Conservation (phyloP, 2,888 invertebrate species). For the Pyrrhosoma nymphula region DNA sequence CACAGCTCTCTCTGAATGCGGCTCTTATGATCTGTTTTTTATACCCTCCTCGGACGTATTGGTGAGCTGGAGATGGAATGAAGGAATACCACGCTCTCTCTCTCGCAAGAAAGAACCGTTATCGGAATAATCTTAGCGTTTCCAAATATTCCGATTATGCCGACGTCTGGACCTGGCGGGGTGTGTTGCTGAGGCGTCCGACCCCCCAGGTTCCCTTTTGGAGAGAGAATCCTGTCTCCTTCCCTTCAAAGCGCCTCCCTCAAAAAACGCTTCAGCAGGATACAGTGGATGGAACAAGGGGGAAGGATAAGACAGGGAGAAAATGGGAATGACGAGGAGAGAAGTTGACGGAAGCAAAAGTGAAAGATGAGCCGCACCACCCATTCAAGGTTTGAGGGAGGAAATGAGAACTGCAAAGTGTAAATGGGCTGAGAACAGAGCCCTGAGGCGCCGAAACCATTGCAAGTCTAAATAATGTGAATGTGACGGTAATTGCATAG, state of each 20-base stretch:
- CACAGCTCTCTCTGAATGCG: not conserved
- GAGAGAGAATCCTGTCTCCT: not conserved
- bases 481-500: too few relatives aligned
- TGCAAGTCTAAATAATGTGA: too few relatives aligned
- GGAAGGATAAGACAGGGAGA: not conserved
- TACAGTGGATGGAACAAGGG: not conserved
- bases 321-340: not conserved
- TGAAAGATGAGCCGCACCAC: not conserved
- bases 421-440: too few relatives aligned
- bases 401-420: not conserved
- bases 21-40: not conserved
- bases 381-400: not conserved
- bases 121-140: slow-evolving; percentile 46
- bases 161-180: not conserved
- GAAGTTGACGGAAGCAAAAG: not conserved
- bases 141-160: slow-evolving; percentile 48
- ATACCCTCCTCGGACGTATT: not conserved
- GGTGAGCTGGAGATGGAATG: not conserved
- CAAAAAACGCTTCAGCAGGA: not conserved
- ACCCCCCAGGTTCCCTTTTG: not conserved
- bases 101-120: not conserved
- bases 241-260: not conserved
- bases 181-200: not conserved
- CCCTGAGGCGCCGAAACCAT: too few relatives aligned
- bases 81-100: not conserved